A percentile compares a stretch with the other conserved stretches of the same genome.
Evolutionary conservation across 2,797 vertebrate species (phyloP).

Genomic region (Lates japonicus): DNA sequence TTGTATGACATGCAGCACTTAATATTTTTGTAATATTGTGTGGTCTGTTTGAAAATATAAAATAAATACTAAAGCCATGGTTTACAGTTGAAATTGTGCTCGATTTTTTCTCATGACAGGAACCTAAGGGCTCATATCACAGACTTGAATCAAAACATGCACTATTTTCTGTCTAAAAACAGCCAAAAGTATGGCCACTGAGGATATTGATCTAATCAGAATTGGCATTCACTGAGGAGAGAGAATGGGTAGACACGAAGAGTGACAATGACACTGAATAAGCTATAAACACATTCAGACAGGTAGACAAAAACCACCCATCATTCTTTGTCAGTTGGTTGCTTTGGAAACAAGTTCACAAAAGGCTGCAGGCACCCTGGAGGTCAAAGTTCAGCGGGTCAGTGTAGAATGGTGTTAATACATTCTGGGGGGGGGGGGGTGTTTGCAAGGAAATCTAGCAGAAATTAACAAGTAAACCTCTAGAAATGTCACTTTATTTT

Average conservation of each 20-base stretch:
- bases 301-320: conserved; percentile 61
- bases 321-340: conserved; percentile 65
- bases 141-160: not conserved
- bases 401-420: conserved; percentile 20
- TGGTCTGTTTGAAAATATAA: conserved; percentile 74
- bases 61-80: conserved; percentile 79
- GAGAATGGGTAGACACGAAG: conserved; percentile 41
- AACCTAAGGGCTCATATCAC: not conserved
- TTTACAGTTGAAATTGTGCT: conserved; percentile 43
- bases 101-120: not conserved
- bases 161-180: conserved; percentile 5
- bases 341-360: conserved; percentile 66
- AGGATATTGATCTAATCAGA: conserved; percentile 41
- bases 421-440: not conserved
- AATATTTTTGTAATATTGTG: conserved; percentile 82
- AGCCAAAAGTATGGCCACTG: not conserved
- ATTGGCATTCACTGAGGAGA: conserved; percentile 46
- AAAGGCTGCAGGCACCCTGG: conserved; percentile 33
- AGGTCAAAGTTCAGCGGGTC: conserved; percentile 74
- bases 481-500: conserved; percentile 1
- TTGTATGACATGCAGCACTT: conserved; percentile 87
- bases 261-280: conserved; percentile 33
- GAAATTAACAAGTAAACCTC: not conserved
- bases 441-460: not conserved
- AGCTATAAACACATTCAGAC: conserved; percentile 65